phyloP scores from a whole-genome alignment of 2,888 invertebrate genomes.

The Ditula angustiorana region DNA sequence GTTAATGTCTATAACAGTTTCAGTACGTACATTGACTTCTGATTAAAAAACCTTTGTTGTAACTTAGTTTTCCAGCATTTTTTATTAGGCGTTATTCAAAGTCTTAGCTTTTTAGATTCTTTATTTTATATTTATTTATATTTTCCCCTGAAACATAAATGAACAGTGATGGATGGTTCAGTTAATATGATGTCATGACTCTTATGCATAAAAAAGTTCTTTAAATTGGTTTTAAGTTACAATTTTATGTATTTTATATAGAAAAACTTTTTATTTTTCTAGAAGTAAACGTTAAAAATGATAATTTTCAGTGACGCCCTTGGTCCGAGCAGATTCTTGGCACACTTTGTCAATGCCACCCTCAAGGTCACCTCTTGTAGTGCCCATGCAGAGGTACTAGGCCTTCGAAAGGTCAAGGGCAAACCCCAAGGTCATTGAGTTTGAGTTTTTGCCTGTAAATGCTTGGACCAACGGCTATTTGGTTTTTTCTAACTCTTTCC shows the following conservation, averaged over 20 bases:
- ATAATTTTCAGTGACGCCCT: conserved; percentile 73
- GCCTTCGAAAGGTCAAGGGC: conserved; percentile 59
- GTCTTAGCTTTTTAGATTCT: background rate
- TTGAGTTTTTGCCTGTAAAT: conserved; percentile 60
- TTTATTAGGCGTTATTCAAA: background rate
- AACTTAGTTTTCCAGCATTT: background rate
- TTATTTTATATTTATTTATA: background rate
- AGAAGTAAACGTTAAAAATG: conserved; percentile 20
- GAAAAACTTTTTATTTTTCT: conserved; percentile 15
- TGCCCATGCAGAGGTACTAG: conserved; percentile 66
- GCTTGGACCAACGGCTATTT: conserved; percentile 81
- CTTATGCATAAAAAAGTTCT: background rate
- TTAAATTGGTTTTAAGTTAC: background rate
- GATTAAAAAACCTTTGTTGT: background rate
- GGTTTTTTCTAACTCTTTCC: conserved; percentile 45
- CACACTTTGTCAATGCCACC: conserved; percentile 83
- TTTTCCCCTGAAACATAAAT: background rate
- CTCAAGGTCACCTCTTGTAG: conserved; percentile 75
- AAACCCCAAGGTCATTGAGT: conserved; percentile 54
- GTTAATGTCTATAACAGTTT: background rate
- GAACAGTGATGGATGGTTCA: background rate
- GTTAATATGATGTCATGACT: background rate
- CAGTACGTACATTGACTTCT: conserved; percentile 4
- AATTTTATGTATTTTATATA: background rate
- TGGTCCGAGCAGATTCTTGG: conserved; percentile 85